phyloP scores from a whole-genome alignment of 1,140 invertebrate genomes.

The Sycophaga agraensis region DNA sequence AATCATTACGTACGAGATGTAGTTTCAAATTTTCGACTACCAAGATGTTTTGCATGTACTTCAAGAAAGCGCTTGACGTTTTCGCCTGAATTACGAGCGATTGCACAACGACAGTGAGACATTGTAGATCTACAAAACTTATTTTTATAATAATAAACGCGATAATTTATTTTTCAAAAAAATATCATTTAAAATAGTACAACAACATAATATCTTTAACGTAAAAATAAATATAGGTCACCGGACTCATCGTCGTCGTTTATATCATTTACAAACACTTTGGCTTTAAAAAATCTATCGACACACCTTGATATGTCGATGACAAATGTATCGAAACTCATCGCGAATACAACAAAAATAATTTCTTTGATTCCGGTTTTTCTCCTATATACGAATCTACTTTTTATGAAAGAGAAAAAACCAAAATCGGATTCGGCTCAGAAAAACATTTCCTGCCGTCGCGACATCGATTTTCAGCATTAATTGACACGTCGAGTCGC shows the following conservation, averaged over 20 bases:
- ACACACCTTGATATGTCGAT: constrained; percentile 18
- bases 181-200: constrained; percentile 10
- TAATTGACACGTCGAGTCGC: constrained; percentile 28
- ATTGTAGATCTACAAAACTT: not conserved
- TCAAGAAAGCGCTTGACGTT: too few species aligned
- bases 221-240: constrained; percentile 14
- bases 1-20: too few species aligned
- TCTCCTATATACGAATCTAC: not conserved
- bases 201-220: constrained; percentile 22
- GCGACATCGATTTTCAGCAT: constrained; percentile 20
- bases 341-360: constrained; percentile 5
- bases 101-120: constrained; percentile 3
- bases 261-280: constrained; percentile 16
- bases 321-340: not conserved
- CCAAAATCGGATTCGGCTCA: not conserved
- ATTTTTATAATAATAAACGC: not conserved
- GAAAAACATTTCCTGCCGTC: constrained; percentile 10
- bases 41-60: constrained; percentile 8
- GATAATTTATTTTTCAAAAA: not conserved
- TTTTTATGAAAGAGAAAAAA: not conserved
- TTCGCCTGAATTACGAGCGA: not conserved
- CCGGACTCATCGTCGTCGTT: not conserved
- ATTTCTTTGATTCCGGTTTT: not conserved
- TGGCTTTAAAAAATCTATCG: constrained; percentile 23
- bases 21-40: not conserved